Base-by-base conservation (phyloP, 2,113 vertebrate genomes). In the Cyrtonyx montezumae region DNA sequence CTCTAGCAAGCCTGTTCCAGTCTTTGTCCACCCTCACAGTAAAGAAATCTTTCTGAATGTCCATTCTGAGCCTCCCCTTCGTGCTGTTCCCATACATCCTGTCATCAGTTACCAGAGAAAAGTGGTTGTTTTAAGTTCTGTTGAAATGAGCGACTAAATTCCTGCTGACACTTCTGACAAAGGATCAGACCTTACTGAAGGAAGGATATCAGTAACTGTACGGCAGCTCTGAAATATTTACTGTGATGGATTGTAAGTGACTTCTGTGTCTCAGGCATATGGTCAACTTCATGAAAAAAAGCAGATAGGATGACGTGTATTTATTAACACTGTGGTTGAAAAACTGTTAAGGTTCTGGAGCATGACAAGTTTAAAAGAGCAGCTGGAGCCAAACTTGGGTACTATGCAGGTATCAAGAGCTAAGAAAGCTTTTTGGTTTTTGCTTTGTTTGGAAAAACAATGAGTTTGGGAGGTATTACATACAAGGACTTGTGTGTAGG, bases 141-240 rank as follows among this genome's bases (percentile, higher is more conserved):
- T 83, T 78, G 48, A 76, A 84, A 30, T 6, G 8, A 45, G 32
- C 51, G 71, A 74, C 30, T 40, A 20, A 74, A 49, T 67, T 78
- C 56, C 34, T 18, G 9, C 8, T 18, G 34, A 11, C 4, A 71
- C 83, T 9, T 23, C 14, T 70, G 56, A 19, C 8, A 5, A 2
- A 26, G 36, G 40, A 45, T 79, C 26, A 43, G 53, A 30, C 40
- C 13, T 0, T 37, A 40, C 66, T 59, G 17, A 2, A 1, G 45
- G 25, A 70, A 42, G 17, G 25, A 0, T 42, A 13, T 36, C 26
- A 32, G 61, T 19, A 3, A 2, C 28, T 71, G 3, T 7, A 0
- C 25, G n/a, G n/a, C 20, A 84, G 22, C 22, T 69, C 62, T 56
- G 37, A 48, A 9, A 2, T 61, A 26, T 36, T 22, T 75, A 40